phyloP scores from a whole-genome alignment of 2,797 vertebrate genomes.

The Triplophysa yarkandensis region DNA sequence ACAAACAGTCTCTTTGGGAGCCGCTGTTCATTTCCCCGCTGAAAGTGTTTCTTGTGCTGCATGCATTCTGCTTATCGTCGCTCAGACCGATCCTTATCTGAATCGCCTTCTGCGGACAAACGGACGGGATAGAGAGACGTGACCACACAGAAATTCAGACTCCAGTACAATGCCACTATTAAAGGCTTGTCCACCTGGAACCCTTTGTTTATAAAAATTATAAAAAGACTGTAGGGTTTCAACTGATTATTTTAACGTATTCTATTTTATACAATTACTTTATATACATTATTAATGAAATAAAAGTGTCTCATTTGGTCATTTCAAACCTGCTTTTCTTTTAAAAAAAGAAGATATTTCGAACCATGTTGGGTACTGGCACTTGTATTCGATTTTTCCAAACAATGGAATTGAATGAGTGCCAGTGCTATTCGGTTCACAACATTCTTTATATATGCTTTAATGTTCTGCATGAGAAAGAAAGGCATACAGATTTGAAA shows the following conservation, averaged over 20 bases:
- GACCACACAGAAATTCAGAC: conserved; percentile 39
- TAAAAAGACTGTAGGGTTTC: background rate
- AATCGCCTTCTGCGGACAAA: conserved; percentile 33
- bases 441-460: too few species aligned
- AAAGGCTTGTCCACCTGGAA: too few species aligned
- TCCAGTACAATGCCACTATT: background rate
- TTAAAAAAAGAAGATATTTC: too few species aligned
- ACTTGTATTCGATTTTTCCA: too few species aligned
- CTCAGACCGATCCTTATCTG: conserved; percentile 54
- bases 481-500: too few species aligned
- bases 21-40: conserved; percentile 47
- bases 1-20: conserved; percentile 47
- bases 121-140: conserved; percentile 31
- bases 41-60: conserved; percentile 37
- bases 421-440: too few species aligned
- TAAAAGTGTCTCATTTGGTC: too few species aligned
- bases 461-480: too few species aligned
- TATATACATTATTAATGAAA: too few species aligned
- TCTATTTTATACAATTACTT: background rate
- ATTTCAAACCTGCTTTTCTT: too few species aligned
- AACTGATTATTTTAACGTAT: background rate
- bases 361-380: too few species aligned
- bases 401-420: too few species aligned
- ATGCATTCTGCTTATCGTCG: conserved; percentile 45
- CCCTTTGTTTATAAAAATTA: background rate